These are phyloP conservation scores for Synanthedon andrenaeformis DNA, from an alignment of 2,888 invertebrate genomes.

Conservation along the genomic window DNA sequence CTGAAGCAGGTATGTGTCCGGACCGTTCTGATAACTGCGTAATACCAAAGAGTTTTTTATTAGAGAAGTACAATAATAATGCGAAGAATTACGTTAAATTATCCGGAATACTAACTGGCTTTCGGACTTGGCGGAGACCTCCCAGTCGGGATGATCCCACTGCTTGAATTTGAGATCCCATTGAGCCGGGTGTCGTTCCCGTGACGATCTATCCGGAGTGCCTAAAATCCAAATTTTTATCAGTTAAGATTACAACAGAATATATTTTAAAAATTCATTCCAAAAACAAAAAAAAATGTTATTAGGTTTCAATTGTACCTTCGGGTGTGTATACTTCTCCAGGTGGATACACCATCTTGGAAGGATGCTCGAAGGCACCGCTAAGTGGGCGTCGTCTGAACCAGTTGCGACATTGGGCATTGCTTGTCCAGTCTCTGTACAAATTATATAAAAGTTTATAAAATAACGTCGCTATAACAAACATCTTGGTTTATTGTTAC, in stretches of 20 bases:
- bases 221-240: conserved; percentile 14
- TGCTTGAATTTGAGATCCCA: conserved; percentile 81
- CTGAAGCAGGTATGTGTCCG: conserved; percentile 95
- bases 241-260: not conserved
- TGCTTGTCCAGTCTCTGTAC: conserved; percentile 86
- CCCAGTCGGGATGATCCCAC: conserved; percentile 86
- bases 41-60: not conserved
- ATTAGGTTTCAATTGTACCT: conserved; percentile 27
- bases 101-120: conserved; percentile 78
- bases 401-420: conserved; percentile 89
- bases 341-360: conserved; percentile 93
- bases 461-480: no score
- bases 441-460: not conserved
- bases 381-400: conserved; percentile 85
- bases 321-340: conserved; percentile 86
- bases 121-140: conserved; percentile 84
- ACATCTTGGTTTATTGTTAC: no score
- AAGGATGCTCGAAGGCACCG: conserved; percentile 91
- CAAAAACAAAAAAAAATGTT: not conserved
- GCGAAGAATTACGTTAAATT: not conserved
- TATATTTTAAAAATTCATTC: not conserved
- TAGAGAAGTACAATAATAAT: not conserved
- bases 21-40: conserved; percentile 92
- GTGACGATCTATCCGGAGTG: conserved; percentile 72
- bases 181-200: conserved; percentile 60